Conservation (phyloP, 2,113 vertebrate species). For the Dasyurus viverrinus region DNA sequence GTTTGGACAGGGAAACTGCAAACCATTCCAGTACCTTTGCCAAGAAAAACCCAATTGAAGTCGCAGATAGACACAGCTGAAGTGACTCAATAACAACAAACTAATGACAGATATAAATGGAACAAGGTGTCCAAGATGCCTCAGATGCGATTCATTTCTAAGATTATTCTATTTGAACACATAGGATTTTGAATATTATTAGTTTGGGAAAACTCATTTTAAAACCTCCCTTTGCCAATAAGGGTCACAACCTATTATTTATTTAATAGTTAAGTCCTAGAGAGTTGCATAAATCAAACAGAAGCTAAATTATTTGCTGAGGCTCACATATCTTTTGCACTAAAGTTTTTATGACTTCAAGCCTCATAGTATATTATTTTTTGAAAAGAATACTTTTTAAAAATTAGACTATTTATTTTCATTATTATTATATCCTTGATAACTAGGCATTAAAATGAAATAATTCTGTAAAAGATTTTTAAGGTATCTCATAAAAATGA, state of each 20-base stretch:
- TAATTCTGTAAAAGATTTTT: neutral
- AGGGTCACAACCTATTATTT: neutral
- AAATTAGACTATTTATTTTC: neutral
- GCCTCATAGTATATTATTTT: fast-evolving
- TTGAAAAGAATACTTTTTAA: neutral
- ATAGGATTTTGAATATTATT: neutral
- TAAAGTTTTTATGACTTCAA: neutral
- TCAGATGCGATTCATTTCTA: neutral
- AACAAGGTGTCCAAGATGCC: neutral
- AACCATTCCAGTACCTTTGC: no score
- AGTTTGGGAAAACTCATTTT: neutral
- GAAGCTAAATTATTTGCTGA: neutral
- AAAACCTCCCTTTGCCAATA: neutral
- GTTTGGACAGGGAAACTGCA: no score
- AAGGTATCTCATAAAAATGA: slow-evolving; percentile 3
- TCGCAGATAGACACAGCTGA: neutral
- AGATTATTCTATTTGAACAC: neutral
- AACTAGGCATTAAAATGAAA: neutral
- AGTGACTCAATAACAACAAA: neutral
- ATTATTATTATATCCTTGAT: neutral
- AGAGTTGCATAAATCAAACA: neutral
- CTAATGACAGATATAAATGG: neutral
- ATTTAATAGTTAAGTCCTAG: neutral
- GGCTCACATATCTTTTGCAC: neutral
- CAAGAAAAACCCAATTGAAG: no score